These are phyloP conservation scores for Buphagus erythrorhynchus DNA, from an alignment of 2,797 vertebrate species.

Conservation along the genomic window DNA sequence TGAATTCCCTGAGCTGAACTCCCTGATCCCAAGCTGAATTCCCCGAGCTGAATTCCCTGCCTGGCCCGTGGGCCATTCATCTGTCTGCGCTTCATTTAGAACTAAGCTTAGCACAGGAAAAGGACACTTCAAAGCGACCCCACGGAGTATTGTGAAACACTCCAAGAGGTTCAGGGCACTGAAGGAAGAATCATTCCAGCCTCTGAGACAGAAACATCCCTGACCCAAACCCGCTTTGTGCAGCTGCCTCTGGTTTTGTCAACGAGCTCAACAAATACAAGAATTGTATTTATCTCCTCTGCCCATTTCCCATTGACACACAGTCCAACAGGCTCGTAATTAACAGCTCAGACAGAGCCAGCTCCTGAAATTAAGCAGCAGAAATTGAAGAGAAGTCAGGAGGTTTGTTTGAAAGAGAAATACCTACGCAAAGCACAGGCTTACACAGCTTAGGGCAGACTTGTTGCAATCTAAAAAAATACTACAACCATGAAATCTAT, in stretches of 20 bases:
- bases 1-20: background rate
- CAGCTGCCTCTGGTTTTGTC: background rate
- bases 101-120: slow-evolving; percentile 37
- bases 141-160: background rate
- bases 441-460: slow-evolving; percentile 5
- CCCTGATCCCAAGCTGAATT: background rate
- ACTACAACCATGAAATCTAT: slow-evolving; percentile 41
- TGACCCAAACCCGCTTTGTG: background rate
- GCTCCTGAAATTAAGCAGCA: background rate
- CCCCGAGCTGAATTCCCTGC: background rate
- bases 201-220: background rate
- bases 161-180: background rate
- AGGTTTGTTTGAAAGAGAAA: slow-evolving; percentile 2
- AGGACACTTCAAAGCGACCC: slow-evolving; percentile 39
- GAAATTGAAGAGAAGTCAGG: background rate
- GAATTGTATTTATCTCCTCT: background rate
- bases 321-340: background rate
- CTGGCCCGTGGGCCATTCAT: background rate
- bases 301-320: background rate
- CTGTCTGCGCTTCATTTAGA: background rate
- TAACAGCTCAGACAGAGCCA: background rate
- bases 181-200: background rate
- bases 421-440: background rate
- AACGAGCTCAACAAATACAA: background rate
- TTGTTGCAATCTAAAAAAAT: slow-evolving; percentile 42